phyloP scores from a whole-genome alignment of 2,888 invertebrate genomes.

The Eupeodes latifasciatus region DNA sequence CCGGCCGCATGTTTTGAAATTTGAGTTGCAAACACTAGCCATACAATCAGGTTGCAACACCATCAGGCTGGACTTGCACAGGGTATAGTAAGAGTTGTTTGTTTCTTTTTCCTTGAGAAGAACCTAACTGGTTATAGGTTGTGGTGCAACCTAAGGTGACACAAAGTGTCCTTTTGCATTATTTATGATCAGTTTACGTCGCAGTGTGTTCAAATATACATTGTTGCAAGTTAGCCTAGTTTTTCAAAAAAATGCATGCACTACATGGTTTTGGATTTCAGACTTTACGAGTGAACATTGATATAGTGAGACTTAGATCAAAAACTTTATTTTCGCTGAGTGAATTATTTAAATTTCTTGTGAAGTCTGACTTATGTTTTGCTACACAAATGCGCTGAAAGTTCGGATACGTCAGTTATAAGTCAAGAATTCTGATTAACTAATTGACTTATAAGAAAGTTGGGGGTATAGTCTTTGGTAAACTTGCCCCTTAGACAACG shows the following conservation, averaged over 20 bases:
- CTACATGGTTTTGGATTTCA: neutral
- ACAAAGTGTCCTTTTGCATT: constrained; percentile 73
- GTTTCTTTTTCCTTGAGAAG: neutral
- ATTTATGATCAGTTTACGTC: constrained; percentile 54
- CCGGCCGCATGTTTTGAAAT: constrained; percentile 32
- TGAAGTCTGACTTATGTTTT: neutral
- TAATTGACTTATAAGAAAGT: too few relatives aligned
- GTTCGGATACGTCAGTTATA: too few relatives aligned
- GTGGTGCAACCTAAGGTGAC: constrained; percentile 70
- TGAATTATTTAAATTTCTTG: neutral
- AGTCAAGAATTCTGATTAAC: too few relatives aligned
- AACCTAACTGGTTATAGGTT: constrained; percentile 14
- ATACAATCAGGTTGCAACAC: constrained; percentile 39
- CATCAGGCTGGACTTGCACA: too few relatives aligned
- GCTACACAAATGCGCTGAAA: too few relatives aligned
- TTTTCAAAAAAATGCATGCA: neutral
- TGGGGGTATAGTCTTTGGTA: too few relatives aligned
- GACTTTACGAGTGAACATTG: neutral
- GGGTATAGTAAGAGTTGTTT: neutral
- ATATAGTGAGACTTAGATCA: neutral
- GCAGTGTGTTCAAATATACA: neutral
- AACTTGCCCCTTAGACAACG: too few relatives aligned
- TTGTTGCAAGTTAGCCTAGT: constrained; percentile 54
- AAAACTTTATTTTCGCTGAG: neutral
- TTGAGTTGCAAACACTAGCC: constrained; percentile 39